Evolutionary conservation across 1,140 invertebrate species (phyloP).

Genomic region (Elysia chlorotica): DNA sequence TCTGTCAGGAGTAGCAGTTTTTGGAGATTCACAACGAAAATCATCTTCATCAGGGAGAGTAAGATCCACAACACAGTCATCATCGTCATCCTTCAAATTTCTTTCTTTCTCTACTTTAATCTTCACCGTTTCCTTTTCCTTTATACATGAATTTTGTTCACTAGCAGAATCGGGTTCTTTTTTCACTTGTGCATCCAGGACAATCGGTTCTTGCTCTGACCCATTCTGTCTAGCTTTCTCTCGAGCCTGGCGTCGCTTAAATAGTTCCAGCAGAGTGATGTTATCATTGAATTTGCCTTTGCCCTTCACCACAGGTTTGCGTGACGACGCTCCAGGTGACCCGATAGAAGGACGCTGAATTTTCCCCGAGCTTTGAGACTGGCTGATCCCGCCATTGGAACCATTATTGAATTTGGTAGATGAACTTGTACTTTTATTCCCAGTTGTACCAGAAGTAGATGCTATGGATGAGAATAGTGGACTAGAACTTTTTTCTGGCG

Average conservation of each 20-base stretch:
- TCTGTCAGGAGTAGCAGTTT: background rate
- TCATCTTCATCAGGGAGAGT: background rate
- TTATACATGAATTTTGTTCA: too few relatives aligned
- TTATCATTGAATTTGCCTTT: background rate
- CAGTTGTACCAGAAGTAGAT: background rate
- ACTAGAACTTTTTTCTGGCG: background rate
- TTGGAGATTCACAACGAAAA: background rate
- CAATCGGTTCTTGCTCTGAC: too few relatives aligned
- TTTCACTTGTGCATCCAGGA: too few relatives aligned
- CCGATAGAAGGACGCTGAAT: background rate
- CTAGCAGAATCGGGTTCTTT: too few relatives aligned
- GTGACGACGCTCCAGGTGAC: background rate
- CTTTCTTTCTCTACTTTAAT: background rate
- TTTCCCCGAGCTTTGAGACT: background rate
- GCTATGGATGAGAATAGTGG: background rate
- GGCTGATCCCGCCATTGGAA: background rate
- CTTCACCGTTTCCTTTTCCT: too few relatives aligned
- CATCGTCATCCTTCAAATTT: background rate
- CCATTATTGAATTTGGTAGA: background rate
- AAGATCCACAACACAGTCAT: background rate
- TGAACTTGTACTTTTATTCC: background rate
- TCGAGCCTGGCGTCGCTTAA: too few relatives aligned
- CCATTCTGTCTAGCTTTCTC: too few relatives aligned
- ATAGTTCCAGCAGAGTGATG: too few relatives aligned
- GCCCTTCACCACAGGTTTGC: background rate